Percentiles rank a stretch among this genome's conserved stretches.
Evolutionary conservation across 2,113 vertebrate species (phyloP).

Genomic region (Asarcornis scutulata): DNA sequence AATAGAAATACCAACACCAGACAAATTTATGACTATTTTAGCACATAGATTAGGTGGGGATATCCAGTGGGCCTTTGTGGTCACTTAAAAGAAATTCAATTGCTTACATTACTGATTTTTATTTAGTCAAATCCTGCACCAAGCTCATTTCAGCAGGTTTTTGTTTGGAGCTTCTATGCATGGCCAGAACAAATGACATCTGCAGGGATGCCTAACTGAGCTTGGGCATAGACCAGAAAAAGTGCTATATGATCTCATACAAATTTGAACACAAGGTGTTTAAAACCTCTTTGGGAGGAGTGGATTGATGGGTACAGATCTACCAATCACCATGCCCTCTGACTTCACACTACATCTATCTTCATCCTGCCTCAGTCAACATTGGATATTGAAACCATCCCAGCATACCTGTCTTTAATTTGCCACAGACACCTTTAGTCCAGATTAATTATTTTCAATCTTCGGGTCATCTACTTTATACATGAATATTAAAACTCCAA

Average conservation of each 20-base stretch:
- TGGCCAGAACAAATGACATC: background rate
- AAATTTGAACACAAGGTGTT: background rate
- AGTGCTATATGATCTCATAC: background rate
- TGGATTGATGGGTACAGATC: background rate
- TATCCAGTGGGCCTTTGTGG: background rate
- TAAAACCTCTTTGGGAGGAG: background rate
- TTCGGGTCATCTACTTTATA: background rate
- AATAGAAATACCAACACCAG: background rate
- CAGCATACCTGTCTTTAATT: conserved; percentile 20
- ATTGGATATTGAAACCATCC: background rate
- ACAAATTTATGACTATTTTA: background rate
- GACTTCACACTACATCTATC: background rate
- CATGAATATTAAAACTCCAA: conserved; percentile 47
- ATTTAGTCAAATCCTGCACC: background rate
- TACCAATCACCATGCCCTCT: background rate
- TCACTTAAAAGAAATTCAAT: background rate
- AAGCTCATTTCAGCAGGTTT: background rate
- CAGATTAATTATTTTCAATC: conserved; percentile 30
- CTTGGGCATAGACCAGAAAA: background rate
- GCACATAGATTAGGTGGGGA: background rate
- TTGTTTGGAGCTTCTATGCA: background rate
- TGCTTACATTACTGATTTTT: background rate
- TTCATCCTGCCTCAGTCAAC: background rate
- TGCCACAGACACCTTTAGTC: background rate
- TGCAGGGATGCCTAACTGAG: background rate